These are phyloP conservation scores for Lycia hirtaria DNA, from an alignment of 2,888 invertebrate genomes.

Conservation along the genomic window DNA sequence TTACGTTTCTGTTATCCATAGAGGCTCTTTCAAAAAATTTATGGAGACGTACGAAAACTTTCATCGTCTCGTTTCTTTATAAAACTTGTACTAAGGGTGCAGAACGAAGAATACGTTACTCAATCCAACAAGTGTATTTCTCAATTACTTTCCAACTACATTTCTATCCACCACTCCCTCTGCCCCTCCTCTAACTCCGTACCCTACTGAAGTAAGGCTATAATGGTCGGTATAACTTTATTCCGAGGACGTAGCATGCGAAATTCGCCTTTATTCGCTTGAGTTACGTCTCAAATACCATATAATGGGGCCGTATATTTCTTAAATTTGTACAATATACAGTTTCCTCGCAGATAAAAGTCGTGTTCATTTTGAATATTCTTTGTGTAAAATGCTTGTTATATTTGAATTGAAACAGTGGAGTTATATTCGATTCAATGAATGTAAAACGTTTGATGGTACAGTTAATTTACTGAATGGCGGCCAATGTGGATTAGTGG, in stretches of 20 bases:
- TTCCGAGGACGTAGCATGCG: neutral
- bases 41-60: too few species aligned
- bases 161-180: neutral
- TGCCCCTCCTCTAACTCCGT: neutral
- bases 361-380: constrained; percentile 19
- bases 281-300: constrained; percentile 1
- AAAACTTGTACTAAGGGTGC: too few species aligned
- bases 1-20: too few species aligned
- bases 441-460: constrained; percentile 2
- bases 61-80: too few species aligned
- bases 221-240: constrained; percentile 14
- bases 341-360: constrained; percentile 9
- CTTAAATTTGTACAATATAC: constrained; percentile 11
- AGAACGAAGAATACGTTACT: neutral
- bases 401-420: constrained; percentile 22
- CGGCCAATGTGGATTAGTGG: neutral
- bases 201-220: neutral
- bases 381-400: constrained; percentile 20
- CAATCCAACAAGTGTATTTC: too few species aligned
- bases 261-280: constrained; percentile 10
- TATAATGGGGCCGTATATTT: constrained; percentile 10
- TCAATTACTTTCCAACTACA: too few species aligned
- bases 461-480: neutral
- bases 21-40: too few species aligned
- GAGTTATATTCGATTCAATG: constrained; percentile 14